Conservation (phyloP, 2,888 invertebrate species). For the Drosophila macrospina region DNA sequence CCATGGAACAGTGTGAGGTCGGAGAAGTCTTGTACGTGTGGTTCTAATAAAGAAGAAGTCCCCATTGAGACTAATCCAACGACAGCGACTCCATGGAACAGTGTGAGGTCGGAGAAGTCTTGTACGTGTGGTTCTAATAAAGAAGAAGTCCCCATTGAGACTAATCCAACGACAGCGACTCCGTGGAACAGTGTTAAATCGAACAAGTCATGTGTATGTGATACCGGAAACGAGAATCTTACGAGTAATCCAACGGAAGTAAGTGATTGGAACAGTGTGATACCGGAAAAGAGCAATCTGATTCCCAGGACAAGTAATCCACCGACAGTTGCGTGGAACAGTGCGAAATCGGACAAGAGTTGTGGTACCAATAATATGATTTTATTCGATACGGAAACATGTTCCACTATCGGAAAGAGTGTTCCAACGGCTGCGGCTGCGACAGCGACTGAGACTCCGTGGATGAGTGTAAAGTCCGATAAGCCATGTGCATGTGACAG, state of each 20-base stretch:
- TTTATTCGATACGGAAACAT: neutral
- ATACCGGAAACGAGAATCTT: neutral
- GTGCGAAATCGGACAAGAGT: neutral
- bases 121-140: neutral
- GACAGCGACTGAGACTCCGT: neutral
- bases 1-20: too few relatives aligned
- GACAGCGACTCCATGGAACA: neutral
- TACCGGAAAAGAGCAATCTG: neutral
- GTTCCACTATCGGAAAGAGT: neutral
- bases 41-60: too few relatives aligned
- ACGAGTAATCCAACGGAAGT: neutral
- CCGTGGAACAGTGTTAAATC: neutral
- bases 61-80: neutral
- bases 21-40: too few relatives aligned
- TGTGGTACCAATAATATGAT: neutral
- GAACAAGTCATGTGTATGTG: neutral
- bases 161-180: too few relatives aligned
- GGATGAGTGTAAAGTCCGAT: neutral
- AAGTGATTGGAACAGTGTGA: neutral
- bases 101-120: neutral
- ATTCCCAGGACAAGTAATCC: neutral
- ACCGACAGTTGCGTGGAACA: neutral
- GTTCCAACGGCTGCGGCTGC: neutral
- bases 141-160: neutral
- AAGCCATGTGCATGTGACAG: constrained; percentile 5